A percentile compares a stretch with the other conserved stretches of the same genome.
These are phyloP conservation scores for Yoshiicerus persimilis DNA, from an alignment of 1,140 invertebrate genomes.

Conservation along the genomic window DNA sequence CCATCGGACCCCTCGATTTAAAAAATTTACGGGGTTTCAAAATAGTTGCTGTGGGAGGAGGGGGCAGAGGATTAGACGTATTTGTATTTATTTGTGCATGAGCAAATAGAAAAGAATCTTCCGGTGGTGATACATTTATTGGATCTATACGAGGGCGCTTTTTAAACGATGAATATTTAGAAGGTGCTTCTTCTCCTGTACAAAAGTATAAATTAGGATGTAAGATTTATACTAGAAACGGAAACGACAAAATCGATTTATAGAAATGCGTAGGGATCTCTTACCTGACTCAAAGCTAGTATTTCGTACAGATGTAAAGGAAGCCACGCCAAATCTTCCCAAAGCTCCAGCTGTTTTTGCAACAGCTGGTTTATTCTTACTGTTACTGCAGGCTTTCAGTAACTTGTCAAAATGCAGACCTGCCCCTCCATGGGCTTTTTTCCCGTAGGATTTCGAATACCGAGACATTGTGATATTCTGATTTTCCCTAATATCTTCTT, in stretches of 20 bases:
- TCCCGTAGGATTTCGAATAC: constrained; percentile 31
- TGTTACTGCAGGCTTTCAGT: constrained; percentile 59
- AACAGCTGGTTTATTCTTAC: constrained; percentile 75
- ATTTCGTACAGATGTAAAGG: constrained; percentile 84
- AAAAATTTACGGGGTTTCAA: constrained; percentile 87
- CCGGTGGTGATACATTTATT: neutral
- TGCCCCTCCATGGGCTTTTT: constrained; percentile 50
- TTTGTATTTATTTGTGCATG: constrained; percentile 48
- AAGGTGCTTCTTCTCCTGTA: constrained; percentile 23
- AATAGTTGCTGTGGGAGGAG: constrained; percentile 54
- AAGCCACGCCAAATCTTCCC: constrained; percentile 90
- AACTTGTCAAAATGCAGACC: constrained; percentile 74
- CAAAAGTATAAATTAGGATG: neutral
- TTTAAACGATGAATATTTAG: constrained; percentile 25
- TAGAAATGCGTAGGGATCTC: neutral
- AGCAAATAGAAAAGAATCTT: constrained; percentile 16
- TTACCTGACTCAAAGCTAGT: constrained; percentile 52
- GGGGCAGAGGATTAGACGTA: constrained; percentile 49
- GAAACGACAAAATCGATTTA: too few species aligned
- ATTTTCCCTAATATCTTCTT: neutral
- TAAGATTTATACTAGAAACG: neutral
- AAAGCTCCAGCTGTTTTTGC: constrained; percentile 84
- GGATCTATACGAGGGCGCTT: constrained; percentile 34
- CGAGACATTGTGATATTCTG: constrained; percentile 31
- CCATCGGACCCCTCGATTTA: constrained; percentile 66